Base-by-base conservation (phyloP, 2,797 vertebrate genomes). In the Peromyscus eremicus region DNA sequence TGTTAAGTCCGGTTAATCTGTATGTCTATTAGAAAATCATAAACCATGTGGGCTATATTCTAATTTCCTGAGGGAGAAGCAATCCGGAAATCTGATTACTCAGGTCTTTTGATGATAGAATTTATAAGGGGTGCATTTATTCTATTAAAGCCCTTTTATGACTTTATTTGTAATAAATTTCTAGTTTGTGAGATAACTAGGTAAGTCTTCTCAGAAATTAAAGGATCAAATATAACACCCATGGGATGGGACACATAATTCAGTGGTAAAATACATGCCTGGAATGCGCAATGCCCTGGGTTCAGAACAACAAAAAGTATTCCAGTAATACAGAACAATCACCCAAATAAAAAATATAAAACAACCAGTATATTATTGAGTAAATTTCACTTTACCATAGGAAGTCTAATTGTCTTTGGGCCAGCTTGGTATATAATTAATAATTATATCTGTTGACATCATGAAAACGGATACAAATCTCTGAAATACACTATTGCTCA, bases 11-110 rank as follows among this genome's bases (percentile, higher is more conserved):
- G 75, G 57, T 43, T 92, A 80, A 79, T 82, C 89, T 73, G 1
- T 12, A 71, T 71, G 27, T 93, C 57, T 92, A 5, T 80, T 76
- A 43, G 23, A 92, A 96, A n/a, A 91, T 83, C 82, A 81, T 92
- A 95, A 90, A 40, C 13, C 12, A 52, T 64, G 86, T 75, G 43
- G 55, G 23, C 25, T 71, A 73, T 21, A 6, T 3, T 32, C 29
- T 94, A n/a, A 64, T 62, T n/a, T 86, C 73, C 32, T 16, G 40
- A 82, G 70, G 68, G 64, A 60, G 91, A 84, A 79, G 19, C 11
- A 52, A 64, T 86, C 27, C 3, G 46, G 37, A 86, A 88, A 75
- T 37, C 62, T 79, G 21, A 91, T 89, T 94, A 66, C 71, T 73
- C n/a, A 49, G 9, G 60, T 68, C 57, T 40, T 93, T 68, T 46